Percentiles rank a stretch among this genome's conserved stretches.
Conservation (phyloP, 2,888 invertebrate genomes). For the Lymantria monacha region DNA sequence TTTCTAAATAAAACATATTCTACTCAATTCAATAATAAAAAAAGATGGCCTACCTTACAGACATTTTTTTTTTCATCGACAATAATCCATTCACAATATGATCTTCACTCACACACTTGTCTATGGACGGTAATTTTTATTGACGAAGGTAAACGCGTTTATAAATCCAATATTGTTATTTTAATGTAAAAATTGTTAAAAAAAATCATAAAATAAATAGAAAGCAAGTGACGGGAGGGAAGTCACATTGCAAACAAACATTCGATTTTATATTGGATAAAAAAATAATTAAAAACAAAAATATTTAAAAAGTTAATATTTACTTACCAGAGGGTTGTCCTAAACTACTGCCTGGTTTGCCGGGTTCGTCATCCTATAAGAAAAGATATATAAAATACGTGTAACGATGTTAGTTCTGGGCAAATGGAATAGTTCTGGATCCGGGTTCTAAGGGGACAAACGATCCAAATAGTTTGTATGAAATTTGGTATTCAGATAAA, state of each 20-base stretch:
- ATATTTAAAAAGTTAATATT: conserved; percentile 10
- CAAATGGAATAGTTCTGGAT: no score
- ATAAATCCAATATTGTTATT: conserved; percentile 13
- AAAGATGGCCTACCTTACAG: conserved; percentile 80
- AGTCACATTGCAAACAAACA: conserved; percentile 79
- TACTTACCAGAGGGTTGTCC: conserved; percentile 74
- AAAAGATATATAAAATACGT: not conserved
- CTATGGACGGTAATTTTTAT: conserved; percentile 30
- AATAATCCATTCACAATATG: conserved; percentile 79
- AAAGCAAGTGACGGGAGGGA: conserved; percentile 68
- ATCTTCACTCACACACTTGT: conserved; percentile 55
- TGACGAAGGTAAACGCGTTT: conserved; percentile 20
- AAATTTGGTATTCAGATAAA: no score
- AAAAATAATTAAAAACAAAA: conserved; percentile 36
- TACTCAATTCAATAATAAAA: conserved; percentile 31
- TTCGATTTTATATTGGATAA: conserved; percentile 44
- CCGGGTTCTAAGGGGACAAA: no score
- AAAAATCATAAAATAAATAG: conserved; percentile 22
- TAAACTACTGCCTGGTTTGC: conserved; percentile 70
- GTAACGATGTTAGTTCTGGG: no score
- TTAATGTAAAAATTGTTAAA: conserved; percentile 7
- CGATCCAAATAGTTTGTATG: no score
- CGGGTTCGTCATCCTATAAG: conserved; percentile 73
- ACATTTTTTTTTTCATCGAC: conserved; percentile 63
- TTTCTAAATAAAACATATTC: conserved; percentile 17